Evolutionary conservation across 2,113 vertebrate genomes (phyloP).

Genomic region (Ondatra zibethicus): DNA sequence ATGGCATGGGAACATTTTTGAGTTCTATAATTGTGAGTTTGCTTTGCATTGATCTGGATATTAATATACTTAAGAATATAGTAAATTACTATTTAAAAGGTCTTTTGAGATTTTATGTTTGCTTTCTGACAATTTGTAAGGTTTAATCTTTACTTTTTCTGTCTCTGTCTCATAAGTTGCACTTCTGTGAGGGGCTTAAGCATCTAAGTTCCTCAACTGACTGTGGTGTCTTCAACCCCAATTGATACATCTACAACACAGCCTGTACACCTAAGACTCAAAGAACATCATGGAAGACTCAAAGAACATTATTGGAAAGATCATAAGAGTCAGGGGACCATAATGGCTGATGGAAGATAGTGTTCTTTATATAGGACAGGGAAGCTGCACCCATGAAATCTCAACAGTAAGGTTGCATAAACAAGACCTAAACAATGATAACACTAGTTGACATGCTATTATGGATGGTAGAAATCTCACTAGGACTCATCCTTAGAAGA

Average conservation of each 20-base stretch:
- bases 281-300: background rate
- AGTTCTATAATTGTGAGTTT: background rate
- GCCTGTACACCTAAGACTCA: background rate
- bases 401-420: background rate
- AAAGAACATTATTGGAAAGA: background rate
- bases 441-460: background rate
- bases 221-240: background rate
- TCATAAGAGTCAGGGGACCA: background rate
- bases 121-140: background rate
- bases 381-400: background rate
- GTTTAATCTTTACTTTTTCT: constrained; percentile 40
- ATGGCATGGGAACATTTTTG: constrained; percentile 11
- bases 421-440: background rate
- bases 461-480: background rate
- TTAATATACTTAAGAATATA: constrained; percentile 45
- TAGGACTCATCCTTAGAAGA: background rate
- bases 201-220: background rate
- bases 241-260: background rate
- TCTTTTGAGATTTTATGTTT: constrained; percentile 18
- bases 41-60: background rate
- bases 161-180: background rate
- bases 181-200: background rate
- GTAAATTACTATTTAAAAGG: constrained; percentile 43
- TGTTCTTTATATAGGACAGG: background rate
- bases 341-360: background rate